A percentile compares a stretch with the other conserved stretches of the same genome.
Evolutionary conservation across 2,113 vertebrate genomes (phyloP).

Genomic region (Chlamydotis undulata): DNA sequence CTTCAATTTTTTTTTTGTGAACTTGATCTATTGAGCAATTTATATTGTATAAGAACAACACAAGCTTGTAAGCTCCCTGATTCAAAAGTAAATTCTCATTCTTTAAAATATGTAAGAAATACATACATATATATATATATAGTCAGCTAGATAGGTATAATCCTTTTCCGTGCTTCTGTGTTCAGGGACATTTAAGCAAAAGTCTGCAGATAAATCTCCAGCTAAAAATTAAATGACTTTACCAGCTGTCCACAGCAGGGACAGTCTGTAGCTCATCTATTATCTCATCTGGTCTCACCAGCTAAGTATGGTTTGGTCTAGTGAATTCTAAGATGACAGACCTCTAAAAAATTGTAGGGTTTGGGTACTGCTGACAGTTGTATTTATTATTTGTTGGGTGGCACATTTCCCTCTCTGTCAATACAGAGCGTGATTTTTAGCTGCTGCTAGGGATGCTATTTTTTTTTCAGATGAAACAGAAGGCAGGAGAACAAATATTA

Average conservation of each 20-base stretch:
- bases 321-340: background rate
- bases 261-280: background rate
- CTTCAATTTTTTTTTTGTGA: background rate
- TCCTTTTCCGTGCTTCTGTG: background rate
- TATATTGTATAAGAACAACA: background rate
- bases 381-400: background rate
- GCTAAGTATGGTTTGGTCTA: background rate
- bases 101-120: background rate
- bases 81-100: background rate
- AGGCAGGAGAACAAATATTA: background rate
- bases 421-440: background rate
- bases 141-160: background rate
- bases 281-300: conserved; percentile 4
- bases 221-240: background rate
- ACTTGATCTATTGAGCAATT: background rate
- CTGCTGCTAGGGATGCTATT: background rate
- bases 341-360: background rate
- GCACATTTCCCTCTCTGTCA: background rate
- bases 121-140: background rate
- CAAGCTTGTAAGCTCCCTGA: background rate
- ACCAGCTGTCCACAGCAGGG: conserved; percentile 22
- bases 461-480: background rate
- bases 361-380: background rate
- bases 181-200: background rate
- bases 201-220: background rate